phyloP scores from a whole-genome alignment of 2,888 invertebrate species.

The Cybosia mesomella region DNA sequence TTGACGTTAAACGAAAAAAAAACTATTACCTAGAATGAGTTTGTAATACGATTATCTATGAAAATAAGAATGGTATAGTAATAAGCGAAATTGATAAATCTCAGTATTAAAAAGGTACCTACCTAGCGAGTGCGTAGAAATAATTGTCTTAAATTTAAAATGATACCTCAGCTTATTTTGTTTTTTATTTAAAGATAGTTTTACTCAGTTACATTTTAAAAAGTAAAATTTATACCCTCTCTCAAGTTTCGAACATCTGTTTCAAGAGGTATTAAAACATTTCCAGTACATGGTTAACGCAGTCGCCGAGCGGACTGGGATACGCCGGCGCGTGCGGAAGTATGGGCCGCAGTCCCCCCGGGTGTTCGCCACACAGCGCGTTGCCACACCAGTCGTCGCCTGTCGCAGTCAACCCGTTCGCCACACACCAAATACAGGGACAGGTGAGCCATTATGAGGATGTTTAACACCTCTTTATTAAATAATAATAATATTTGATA shows the following conservation, averaged over 20 bases:
- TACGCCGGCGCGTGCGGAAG: slow-evolving; percentile 71
- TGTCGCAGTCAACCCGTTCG: slow-evolving; percentile 74
- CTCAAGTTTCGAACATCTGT: neutral
- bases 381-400: slow-evolving; percentile 78
- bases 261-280: slow-evolving; percentile 31
- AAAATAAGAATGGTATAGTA: too few relatives aligned
- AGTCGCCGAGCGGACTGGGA: slow-evolving; percentile 69
- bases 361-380: slow-evolving; percentile 74
- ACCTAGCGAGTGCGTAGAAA: neutral
- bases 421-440: slow-evolving; percentile 77
- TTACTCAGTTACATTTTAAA: too few relatives aligned
- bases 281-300: slow-evolving; percentile 78
- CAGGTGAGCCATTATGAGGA: slow-evolving; percentile 61
- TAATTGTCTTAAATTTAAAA: too few relatives aligned
- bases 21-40: too few relatives aligned
- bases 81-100: too few relatives aligned
- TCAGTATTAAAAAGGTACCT: too few relatives aligned
- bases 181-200: too few relatives aligned
- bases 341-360: slow-evolving; percentile 76
- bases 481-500: neutral
- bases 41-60: too few relatives aligned
- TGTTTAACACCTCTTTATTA: neutral
- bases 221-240: neutral
- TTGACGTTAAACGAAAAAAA: neutral
- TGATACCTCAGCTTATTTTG: too few relatives aligned